phyloP scores from a whole-genome alignment of 2,888 invertebrate genomes.

The Dusona sp. region DNA sequence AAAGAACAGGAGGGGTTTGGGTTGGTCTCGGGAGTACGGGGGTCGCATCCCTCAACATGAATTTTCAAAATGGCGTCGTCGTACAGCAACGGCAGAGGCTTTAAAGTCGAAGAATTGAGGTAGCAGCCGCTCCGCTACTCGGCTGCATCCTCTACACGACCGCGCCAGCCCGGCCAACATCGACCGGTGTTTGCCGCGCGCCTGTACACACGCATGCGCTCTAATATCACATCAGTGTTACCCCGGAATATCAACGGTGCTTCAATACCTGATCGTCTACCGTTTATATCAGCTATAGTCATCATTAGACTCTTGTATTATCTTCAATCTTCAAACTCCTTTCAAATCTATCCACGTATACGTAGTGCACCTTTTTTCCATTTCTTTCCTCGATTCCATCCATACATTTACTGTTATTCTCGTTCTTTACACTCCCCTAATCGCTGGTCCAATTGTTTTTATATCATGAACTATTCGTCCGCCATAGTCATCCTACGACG shows the following conservation, averaged over 20 bases:
- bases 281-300: conserved; percentile 10
- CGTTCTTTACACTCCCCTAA: conserved; percentile 36
- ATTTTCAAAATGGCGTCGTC: conserved; percentile 78
- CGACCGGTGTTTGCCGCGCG: conserved; percentile 79
- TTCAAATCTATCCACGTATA: conserved; percentile 17
- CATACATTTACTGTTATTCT: conserved; percentile 25
- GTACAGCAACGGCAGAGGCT: conserved; percentile 49
- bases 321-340: conserved; percentile 19
- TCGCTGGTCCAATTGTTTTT: conserved; percentile 28
- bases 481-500: conserved; percentile 68
- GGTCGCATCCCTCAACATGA: conserved; percentile 58
- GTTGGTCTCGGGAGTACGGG: conserved; percentile 52
- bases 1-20: conserved; percentile 25
- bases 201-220: conserved; percentile 68
- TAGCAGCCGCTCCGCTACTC: conserved; percentile 59
- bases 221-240: conserved; percentile 77
- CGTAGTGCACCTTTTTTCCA: conserved; percentile 17
- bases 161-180: conserved; percentile 83
- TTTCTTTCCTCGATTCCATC: neutral
- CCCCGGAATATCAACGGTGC: conserved; percentile 78
- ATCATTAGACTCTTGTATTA: conserved; percentile 12
- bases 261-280: conserved; percentile 30
- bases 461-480: conserved; percentile 42
- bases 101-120: conserved; percentile 76
- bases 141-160: conserved; percentile 72